A percentile compares a stretch with the other conserved stretches of the same genome.
These are phyloP conservation scores for Rhineura floridana DNA, from an alignment of 2,113 vertebrate species.

Conservation along the genomic window DNA sequence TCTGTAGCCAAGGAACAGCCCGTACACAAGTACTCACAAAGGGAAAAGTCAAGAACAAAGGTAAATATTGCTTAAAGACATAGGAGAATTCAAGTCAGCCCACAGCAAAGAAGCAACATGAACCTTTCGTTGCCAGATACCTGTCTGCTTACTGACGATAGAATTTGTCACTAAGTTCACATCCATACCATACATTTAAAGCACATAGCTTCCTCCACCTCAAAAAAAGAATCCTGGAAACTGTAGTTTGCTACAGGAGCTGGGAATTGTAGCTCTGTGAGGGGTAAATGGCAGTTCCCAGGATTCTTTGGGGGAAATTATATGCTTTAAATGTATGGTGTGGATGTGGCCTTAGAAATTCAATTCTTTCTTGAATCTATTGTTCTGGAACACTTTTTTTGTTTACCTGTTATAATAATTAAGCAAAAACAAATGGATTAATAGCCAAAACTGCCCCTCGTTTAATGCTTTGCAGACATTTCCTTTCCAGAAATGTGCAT, in stretches of 20 bases:
- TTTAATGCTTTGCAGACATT: neutral
- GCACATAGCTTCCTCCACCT: no score
- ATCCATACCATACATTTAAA: no score
- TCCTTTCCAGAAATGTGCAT: neutral
- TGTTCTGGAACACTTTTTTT: neutral
- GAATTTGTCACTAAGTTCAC: neutral
- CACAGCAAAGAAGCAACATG: neutral
- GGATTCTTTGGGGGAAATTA: no score
- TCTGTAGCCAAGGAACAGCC: conserved; percentile 2
- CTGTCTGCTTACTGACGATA: conserved; percentile 12
- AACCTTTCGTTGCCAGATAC: conserved; percentile 5
- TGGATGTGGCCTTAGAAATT: conserved; percentile 17
- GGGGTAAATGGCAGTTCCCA: no score
- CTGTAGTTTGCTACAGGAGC: no score
- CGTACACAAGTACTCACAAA: neutral
- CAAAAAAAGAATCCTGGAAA: no score
- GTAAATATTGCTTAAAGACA: conserved; percentile 11
- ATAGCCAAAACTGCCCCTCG: neutral
- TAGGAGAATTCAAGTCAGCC: neutral
- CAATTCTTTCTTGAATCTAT: neutral
- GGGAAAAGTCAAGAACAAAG: accelerated
- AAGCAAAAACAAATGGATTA: neutral
- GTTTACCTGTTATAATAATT: neutral
- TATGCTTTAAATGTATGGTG: no score
- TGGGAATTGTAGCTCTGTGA: no score